These are phyloP conservation scores for Potamarius usumacintae DNA, from an alignment of 2,113 vertebrate species.

Conservation along the genomic window DNA sequence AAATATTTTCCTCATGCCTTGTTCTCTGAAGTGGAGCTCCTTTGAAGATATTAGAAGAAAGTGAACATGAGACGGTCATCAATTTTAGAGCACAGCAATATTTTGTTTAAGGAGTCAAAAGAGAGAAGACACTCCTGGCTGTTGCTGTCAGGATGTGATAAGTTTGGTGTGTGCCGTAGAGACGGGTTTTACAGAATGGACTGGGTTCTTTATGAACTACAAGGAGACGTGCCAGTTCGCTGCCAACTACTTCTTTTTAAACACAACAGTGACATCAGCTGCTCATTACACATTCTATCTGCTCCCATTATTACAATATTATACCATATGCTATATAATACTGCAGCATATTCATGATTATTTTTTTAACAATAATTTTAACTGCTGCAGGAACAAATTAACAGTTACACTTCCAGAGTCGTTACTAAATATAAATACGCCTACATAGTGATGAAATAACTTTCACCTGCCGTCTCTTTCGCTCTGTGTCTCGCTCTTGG, in stretches of 20 bases:
- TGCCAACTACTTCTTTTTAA: background rate
- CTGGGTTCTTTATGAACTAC: slow-evolving; percentile 33
- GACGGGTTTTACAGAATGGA: slow-evolving; percentile 53
- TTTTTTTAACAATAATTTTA: background rate
- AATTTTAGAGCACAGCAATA: slow-evolving; percentile 54
- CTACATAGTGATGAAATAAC: slow-evolving; percentile 36
- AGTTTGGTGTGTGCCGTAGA: slow-evolving; percentile 46
- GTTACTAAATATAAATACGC: slow-evolving; percentile 32
- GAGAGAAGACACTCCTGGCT: slow-evolving; percentile 53
- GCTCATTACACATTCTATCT: background rate
- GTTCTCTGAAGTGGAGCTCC: slow-evolving; percentile 49
- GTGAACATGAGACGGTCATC: slow-evolving; percentile 59
- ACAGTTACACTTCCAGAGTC: background rate
- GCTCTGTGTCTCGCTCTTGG: slow-evolving; percentile 12
- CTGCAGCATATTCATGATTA: background rate
- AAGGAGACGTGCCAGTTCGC: background rate
- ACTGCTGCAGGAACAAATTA: background rate
- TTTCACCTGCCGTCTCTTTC: background rate
- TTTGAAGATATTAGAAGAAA: slow-evolving; percentile 67
- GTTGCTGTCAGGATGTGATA: slow-evolving; percentile 54
- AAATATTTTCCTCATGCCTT: slow-evolving; percentile 31
- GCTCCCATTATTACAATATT: background rate
- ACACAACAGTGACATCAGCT: background rate
- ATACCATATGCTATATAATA: background rate
- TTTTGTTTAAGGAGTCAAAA: slow-evolving; percentile 62